phyloP scores from a whole-genome alignment of 1,140 invertebrate genomes.

The Drosophila nasuta region DNA sequence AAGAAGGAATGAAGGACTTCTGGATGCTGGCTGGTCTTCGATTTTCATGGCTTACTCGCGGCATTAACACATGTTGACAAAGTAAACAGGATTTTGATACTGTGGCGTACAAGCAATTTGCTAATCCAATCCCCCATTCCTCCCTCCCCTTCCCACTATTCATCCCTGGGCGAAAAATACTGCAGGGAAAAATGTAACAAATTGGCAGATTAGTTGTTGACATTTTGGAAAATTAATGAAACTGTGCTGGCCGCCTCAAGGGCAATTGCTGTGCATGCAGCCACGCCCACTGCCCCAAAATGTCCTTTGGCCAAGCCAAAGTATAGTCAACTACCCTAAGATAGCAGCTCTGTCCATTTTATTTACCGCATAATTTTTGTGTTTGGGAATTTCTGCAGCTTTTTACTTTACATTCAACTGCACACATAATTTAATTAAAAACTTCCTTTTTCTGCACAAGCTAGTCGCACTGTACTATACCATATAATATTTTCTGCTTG shows the following conservation, averaged over 20 bases:
- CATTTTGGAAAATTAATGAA: slow-evolving; percentile 82
- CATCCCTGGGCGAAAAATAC: slow-evolving; percentile 16
- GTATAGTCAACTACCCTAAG: background rate
- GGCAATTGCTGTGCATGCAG: slow-evolving; percentile 42
- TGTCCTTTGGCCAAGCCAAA: background rate
- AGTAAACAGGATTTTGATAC: slow-evolving; percentile 81
- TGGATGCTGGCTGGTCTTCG: slow-evolving; percentile 62
- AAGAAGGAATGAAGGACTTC: slow-evolving; percentile 1
- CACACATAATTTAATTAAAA: slow-evolving; percentile 82
- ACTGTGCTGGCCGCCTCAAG: slow-evolving; percentile 60
- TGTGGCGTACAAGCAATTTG: slow-evolving; percentile 67
- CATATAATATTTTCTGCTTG: slow-evolving; percentile 31
- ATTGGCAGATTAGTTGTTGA: slow-evolving; percentile 83
- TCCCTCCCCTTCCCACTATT: background rate
- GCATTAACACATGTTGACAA: slow-evolving; percentile 83
- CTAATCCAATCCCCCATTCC: slow-evolving; percentile 38
- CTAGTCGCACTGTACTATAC: background rate
- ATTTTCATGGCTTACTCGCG: slow-evolving; percentile 65
- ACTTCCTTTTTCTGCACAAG: slow-evolving; percentile 23
- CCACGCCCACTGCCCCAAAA: slow-evolving; percentile 5
- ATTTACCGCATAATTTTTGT: slow-evolving; percentile 76
- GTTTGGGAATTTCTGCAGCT: slow-evolving; percentile 47
- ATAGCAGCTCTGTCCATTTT: slow-evolving; percentile 27
- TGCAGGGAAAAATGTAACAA: slow-evolving; percentile 63
- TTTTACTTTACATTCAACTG: slow-evolving; percentile 73